A percentile compares a stretch with the other conserved stretches of the same genome.
Conservation (phyloP, 2,113 vertebrate species). For the Chloropsis cyanopogon region DNA sequence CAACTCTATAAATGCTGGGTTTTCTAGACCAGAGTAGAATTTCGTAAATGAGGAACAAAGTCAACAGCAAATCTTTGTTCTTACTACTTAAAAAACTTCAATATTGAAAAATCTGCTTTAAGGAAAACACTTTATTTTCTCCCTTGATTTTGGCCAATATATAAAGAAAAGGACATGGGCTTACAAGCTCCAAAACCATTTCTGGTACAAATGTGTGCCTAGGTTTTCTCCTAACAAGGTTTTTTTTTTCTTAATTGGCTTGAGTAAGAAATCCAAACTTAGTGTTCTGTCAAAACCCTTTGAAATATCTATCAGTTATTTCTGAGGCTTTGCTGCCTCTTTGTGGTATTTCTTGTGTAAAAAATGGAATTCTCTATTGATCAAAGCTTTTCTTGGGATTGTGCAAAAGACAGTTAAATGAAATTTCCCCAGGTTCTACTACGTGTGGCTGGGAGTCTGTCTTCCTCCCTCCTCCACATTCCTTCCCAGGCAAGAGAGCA, state of each 20-base stretch:
- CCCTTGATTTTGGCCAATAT: neutral
- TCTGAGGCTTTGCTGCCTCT: conserved; percentile 52
- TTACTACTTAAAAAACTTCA: neutral
- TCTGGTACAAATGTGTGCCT: neutral
- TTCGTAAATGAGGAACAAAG: neutral
- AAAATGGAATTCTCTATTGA: too few species aligned
- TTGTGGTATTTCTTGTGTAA: conserved; percentile 44
- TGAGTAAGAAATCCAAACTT: neutral
- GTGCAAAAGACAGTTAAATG: neutral
- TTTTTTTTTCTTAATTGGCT: conserved; percentile 3
- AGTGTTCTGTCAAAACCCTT: neutral
- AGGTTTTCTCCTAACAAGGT: neutral
- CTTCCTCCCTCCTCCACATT: neutral
- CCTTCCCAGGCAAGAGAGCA: too few species aligned
- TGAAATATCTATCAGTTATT: conserved; percentile 35
- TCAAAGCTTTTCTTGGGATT: neutral
- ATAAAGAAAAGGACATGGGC: neutral
- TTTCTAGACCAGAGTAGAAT: neutral
- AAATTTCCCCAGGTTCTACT: neutral
- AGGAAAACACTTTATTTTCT: neutral
- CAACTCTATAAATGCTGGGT: neutral
- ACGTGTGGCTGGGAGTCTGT: neutral
- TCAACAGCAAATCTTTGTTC: neutral
- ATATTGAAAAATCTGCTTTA: neutral
- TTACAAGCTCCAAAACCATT: neutral